Evolutionary conservation across 2,888 invertebrate species (phyloP).

Genomic region (Acrobeloides nanus): DNA sequence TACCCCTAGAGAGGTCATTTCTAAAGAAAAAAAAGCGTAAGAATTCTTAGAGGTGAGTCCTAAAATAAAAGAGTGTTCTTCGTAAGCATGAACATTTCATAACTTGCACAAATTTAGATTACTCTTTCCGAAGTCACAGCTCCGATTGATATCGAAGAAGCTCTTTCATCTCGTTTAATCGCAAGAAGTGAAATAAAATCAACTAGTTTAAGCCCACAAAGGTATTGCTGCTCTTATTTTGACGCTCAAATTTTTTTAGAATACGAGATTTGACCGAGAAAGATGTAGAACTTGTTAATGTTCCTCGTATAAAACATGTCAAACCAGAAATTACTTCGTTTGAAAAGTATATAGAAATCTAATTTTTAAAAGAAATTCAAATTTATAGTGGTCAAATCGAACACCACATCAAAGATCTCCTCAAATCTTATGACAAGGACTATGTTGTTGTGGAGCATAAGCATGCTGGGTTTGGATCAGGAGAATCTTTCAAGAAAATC

Average conservation of each 20-base stretch:
- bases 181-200: slow-evolving; percentile 21
- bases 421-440: slow-evolving; percentile 18
- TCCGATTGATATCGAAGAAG: slow-evolving; percentile 32
- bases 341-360: slow-evolving; percentile 1
- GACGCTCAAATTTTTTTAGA: slow-evolving; percentile 13
- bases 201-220: slow-evolving; percentile 14
- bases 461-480: no score
- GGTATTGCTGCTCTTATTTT: slow-evolving; percentile 7
- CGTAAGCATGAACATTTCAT: slow-evolving; percentile 1
- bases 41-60: no score
- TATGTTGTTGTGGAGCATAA: slow-evolving; percentile 24
- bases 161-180: slow-evolving; percentile 22
- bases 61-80: not conserved
- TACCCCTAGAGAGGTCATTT: no score
- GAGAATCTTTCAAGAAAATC: no score
- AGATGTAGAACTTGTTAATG: slow-evolving; percentile 20
- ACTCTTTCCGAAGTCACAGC: slow-evolving; percentile 19
- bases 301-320: slow-evolving; percentile 12
- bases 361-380: slow-evolving; percentile 10
- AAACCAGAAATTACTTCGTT: not conserved
- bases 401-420: slow-evolving; percentile 23
- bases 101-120: slow-evolving; percentile 11
- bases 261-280: slow-evolving; percentile 24
- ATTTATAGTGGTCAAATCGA: slow-evolving; percentile 21
- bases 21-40: not conserved